Evolutionary conservation across 2,113 vertebrate genomes (phyloP).

Genomic region (Psilopsiagon aurifrons): DNA sequence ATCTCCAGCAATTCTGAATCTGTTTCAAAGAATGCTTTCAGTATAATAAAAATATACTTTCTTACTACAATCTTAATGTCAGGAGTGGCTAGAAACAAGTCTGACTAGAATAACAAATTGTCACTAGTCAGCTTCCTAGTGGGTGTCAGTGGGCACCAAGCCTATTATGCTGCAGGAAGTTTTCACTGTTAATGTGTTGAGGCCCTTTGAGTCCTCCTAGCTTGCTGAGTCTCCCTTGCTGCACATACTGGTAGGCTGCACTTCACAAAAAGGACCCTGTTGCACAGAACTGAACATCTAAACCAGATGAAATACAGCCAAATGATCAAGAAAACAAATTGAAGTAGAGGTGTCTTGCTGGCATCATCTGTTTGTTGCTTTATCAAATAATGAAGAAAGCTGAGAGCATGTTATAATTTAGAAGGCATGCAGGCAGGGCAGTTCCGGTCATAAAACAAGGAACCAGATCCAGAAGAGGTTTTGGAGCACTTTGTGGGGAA

Average conservation of each 20-base stretch:
- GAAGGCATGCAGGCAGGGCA: not conserved
- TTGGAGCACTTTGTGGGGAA: not conserved
- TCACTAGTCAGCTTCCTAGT: slow-evolving; percentile 39
- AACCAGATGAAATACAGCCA: not conserved
- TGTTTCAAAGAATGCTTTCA: slow-evolving; percentile 11
- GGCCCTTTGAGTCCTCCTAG: slow-evolving; percentile 18
- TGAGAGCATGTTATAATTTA: not conserved
- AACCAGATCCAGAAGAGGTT: not conserved
- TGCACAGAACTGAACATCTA: not conserved
- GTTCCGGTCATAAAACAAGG: not conserved
- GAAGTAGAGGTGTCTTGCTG: not conserved
- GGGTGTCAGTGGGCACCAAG: slow-evolving; percentile 52
- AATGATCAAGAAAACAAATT: not conserved
- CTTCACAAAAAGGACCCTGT: not conserved
- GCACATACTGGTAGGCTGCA: not conserved
- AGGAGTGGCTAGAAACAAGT: slow-evolving; percentile 26
- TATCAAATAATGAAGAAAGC: not conserved
- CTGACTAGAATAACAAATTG: slow-evolving; percentile 50
- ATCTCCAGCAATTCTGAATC: slow-evolving; percentile 11
- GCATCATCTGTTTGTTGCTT: not conserved
- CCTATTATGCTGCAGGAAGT: slow-evolving; percentile 43
- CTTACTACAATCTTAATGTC: slow-evolving; percentile 11
- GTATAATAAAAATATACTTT: slow-evolving; percentile 37
- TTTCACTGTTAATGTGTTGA: slow-evolving; percentile 20
- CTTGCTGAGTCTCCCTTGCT: not conserved